Evolutionary conservation across 1,140 invertebrate species (phyloP), one percentile per base, ranked within the genome.

Genomic region (Neocloeon triangulifer): DNA sequence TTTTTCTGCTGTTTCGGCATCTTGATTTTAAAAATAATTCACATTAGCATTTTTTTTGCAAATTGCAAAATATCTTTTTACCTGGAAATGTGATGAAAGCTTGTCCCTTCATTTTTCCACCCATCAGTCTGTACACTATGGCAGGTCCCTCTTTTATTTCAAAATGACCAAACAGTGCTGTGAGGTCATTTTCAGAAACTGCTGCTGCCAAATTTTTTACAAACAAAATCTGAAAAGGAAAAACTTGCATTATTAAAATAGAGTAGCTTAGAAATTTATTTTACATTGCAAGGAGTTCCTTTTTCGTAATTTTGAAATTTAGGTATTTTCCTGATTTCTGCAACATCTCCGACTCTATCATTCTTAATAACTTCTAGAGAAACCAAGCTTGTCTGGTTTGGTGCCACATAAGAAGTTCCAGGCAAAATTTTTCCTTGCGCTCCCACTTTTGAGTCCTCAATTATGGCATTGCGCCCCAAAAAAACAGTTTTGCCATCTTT

Each of bases 101-200:
- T 44, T 65, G 63, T 36, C 63, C 62, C 44, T 47, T 56, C 61
- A 64, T 62, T 50, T 48, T 55, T 4, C 61, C 61, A 16, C 37
- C 45, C 49, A 64, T 50, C 5, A 63, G 33, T 43, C 47, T 46
- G 38, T 55, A 55, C 2, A 40, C 33, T 19, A 55, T 46, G 19
- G 33, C 41, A 7, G 34, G 32, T 27, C 44, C 30, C 17, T 41
- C 35, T 14, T 40, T 27, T 33, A 41, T 34, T 32, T 53, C 43
- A 41, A 50, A 58, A 10, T 45, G 39, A 1, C 43, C 39, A 48
- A 61, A 61, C 14, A 62, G 20, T 7, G 42, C 39, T 8, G 52
- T 45, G 14, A 64, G 44, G 41, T 63, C 56, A 14, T 43, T 37
- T 39, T 55, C 51, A 17, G 43, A 45, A 2, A 55, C 43, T 35